Base-by-base conservation (phyloP, 2,888 invertebrate species). In the Acleris emargana region DNA sequence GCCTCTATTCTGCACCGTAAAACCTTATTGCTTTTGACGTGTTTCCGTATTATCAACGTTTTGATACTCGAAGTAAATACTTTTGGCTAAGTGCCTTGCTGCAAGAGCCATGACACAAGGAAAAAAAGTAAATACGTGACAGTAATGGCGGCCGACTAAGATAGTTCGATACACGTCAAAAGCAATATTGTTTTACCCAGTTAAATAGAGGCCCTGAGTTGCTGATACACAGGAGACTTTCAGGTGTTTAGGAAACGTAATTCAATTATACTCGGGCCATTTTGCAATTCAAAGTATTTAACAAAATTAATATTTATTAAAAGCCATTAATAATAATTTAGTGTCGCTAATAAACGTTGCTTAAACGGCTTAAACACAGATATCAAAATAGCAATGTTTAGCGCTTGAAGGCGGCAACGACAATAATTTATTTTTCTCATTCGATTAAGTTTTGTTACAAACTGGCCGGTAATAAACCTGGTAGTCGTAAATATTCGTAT, bases 401-500 rank as follows among this genome's bases (percentile, higher is more conserved):
- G 32, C 20, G 20, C 18, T 47, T 18, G 22, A 17, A 58, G 49
- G 68, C 72, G 60, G 71, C 68, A 67, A 74, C 66, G 68, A 69
- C 69, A 61, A 73, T 76, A 72, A 77, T 73, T 79, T 77, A 78
- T 80, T 81, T 81, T 79, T 78, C 77, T 78, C 74, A 67, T 72
- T 74, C 74, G 59, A 74, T 75, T 74, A 71, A 73, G 72, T 69
- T 70, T 70, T 67, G 70, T 71, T 71, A 68, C 49, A 18, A 49
- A 13, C 50, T 58, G 38, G 58, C 68, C 64, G 70, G 72, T 80
- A 77, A 79, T 80, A 79, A 83, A 83, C 79, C 78, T 72, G 74
- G 73, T 69, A 67, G 72, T 74, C 75, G 78, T 84, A 83, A 86
- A 83, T 84, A 77, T 70, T 69, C 73, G 71, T 76, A 79, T 82